phyloP scores from a whole-genome alignment of 2,113 vertebrate genomes.

The Dipodomys merriami region DNA sequence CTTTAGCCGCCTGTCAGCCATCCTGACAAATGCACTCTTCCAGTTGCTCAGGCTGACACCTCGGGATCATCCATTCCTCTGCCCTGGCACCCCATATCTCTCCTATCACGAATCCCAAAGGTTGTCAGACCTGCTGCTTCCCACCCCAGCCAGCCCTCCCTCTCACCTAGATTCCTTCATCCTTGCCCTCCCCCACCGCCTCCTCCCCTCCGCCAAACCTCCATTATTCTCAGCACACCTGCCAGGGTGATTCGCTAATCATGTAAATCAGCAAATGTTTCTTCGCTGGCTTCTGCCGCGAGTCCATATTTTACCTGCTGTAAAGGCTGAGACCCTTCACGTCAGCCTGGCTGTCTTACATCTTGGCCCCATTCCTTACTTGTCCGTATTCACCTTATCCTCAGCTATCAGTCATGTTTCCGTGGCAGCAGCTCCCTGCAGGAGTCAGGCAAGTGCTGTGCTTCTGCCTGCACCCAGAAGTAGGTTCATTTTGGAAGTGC shows the following conservation, averaged over 20 bases:
- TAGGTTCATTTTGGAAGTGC: constrained; percentile 49
- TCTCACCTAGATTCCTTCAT: background rate
- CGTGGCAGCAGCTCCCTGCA: no score
- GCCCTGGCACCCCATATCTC: constrained; percentile 21
- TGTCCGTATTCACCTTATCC: background rate
- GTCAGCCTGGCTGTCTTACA: background rate
- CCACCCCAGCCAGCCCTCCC: background rate
- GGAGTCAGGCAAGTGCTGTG: no score
- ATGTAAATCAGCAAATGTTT: background rate
- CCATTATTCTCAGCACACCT: background rate
- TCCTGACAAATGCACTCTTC: constrained; percentile 9
- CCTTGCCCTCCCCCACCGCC: background rate
- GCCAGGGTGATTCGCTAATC: background rate
- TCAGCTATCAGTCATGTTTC: background rate
- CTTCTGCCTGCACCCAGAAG: background rate
- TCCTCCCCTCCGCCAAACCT: no score
- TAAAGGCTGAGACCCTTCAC: background rate
- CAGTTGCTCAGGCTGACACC: background rate
- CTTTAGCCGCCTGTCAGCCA: background rate
- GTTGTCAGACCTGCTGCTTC: background rate
- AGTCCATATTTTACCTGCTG: background rate
- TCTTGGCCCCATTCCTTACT: background rate
- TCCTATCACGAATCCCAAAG: constrained; percentile 1
- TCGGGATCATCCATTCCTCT: constrained; percentile 19
- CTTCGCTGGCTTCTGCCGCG: background rate